These are phyloP conservation scores for Puntigrus tetrazona DNA, from an alignment of 2,113 vertebrate genomes.

Conservation along the genomic window DNA sequence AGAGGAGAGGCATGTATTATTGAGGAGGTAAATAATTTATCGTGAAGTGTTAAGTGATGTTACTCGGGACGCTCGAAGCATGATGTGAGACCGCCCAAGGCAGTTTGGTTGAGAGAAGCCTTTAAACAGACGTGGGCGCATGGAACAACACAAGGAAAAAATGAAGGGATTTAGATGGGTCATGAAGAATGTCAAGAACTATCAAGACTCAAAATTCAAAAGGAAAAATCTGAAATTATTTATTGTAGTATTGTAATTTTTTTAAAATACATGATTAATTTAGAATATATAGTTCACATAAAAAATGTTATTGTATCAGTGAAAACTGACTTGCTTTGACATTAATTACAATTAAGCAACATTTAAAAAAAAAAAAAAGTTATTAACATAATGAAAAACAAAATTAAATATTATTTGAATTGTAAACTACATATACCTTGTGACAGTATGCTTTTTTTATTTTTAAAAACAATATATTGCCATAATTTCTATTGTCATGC, in stretches of 20 bases:
- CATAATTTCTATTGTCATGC: neutral
- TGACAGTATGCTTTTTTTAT: neutral
- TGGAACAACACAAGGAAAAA: neutral
- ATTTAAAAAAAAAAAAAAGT: neutral
- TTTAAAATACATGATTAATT: neutral
- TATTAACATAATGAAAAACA: neutral
- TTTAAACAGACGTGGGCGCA: neutral
- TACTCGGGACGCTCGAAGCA: conserved; percentile 52
- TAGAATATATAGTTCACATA: neutral
- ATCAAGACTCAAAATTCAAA: neutral
- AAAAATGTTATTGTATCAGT: neutral
- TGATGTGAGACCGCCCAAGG: conserved; percentile 5
- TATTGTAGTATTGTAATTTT: neutral
- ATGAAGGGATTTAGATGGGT: neutral
- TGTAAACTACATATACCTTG: neutral
- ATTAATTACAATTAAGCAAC: neutral
- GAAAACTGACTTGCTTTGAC: neutral
- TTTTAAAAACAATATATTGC: neutral
- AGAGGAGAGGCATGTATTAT: conserved; percentile 65
- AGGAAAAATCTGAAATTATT: neutral
- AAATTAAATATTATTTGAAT: neutral
- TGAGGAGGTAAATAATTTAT: conserved; percentile 73
- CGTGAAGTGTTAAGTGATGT: conserved; percentile 63
- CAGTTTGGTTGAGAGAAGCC: neutral
- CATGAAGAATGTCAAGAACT: neutral